Evolutionary conservation across 2,797 vertebrate species (phyloP), one percentile per base, ranked within the genome.

Genomic region (Xenentodon cancila): DNA sequence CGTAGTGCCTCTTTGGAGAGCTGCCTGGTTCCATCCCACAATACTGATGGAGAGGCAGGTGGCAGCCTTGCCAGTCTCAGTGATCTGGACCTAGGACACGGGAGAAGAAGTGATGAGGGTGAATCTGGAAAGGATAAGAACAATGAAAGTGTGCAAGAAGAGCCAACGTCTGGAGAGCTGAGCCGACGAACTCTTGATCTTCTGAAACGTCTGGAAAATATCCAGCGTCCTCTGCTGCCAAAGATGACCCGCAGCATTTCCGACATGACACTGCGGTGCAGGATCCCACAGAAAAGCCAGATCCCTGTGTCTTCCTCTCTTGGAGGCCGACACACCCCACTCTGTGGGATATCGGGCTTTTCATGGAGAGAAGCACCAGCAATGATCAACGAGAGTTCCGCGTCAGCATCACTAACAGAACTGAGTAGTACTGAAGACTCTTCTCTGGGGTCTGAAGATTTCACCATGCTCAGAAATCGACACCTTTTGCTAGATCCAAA

Each of bases 131-230:
- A 40, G 85, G 90, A 57, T 86, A 93, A 47, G 25, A 21, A 25
- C 1, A 6, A 1, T 6, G 59, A 53, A 5, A 11, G 15, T 3
- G 22, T 2, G 0, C 61, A 7, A 55, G 77, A 45, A 50, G 79
- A 78, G 1, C 21, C 52, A 0, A 70, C 82, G 5, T 93, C 95
- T 3, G 97, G 95, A 60, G 96, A 99, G 79, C 93, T 99, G 66
- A 99, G 97, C 85, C 94, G 95, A 73, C 95, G 96, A 79, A 99
- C 97, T 25, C 90, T 98, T n/a, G 97, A 99, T 67, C 95, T 99
- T 69, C 88, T 99, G 59, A 95, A 95, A 73, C 95, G 97, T 27
- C 91, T 99, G 77, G 97, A 99, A 87, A 96, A 98, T 82, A 97
- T 99, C 64, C 96, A 96, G 84, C 97, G 91, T 73, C 97, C 97